Percentiles rank a stretch among this genome's conserved stretches.
Conservation (phyloP, 2,888 invertebrate genomes). For the Dicyrtoma fusca region DNA sequence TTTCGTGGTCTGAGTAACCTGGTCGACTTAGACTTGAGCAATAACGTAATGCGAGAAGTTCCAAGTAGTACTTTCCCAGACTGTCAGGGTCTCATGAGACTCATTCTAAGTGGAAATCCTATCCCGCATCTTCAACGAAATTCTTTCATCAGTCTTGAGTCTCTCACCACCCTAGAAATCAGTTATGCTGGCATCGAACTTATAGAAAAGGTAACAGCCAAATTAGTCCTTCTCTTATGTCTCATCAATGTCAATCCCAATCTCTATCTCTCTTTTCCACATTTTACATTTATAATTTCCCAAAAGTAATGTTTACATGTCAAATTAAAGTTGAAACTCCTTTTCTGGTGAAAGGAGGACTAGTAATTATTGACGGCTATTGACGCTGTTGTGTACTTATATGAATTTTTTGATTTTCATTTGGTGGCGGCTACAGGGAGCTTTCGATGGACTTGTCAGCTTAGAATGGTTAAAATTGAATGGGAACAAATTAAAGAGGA, state of each 20-base stretch:
- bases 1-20: conserved; percentile 83
- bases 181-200: conserved; percentile 77
- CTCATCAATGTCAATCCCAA: not conserved
- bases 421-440: conserved; percentile 60
- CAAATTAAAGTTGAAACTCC: too few relatives aligned
- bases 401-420: not conserved
- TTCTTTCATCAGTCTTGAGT: conserved; percentile 74
- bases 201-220: conserved; percentile 67
- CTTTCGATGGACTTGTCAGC: conserved; percentile 78
- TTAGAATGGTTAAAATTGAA: conserved; percentile 83
- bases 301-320: not conserved
- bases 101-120: conserved; percentile 80
- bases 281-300: not conserved
- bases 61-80: conserved; percentile 79
- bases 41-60: conserved; percentile 75
- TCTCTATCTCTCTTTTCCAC: not conserved
- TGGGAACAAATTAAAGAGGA: conserved; percentile 75
- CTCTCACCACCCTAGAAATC: conserved; percentile 78
- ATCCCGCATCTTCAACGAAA: conserved; percentile 72
- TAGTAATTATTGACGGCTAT: too few relatives aligned
- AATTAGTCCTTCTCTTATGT: not conserved
- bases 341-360: too few relatives aligned
- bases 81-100: conserved; percentile 79
- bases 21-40: conserved; percentile 83
- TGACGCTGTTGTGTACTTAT: too few relatives aligned